These are phyloP conservation scores for Casuarius casuarius DNA, from an alignment of 2,113 vertebrate genomes.

Conservation along the genomic window DNA sequence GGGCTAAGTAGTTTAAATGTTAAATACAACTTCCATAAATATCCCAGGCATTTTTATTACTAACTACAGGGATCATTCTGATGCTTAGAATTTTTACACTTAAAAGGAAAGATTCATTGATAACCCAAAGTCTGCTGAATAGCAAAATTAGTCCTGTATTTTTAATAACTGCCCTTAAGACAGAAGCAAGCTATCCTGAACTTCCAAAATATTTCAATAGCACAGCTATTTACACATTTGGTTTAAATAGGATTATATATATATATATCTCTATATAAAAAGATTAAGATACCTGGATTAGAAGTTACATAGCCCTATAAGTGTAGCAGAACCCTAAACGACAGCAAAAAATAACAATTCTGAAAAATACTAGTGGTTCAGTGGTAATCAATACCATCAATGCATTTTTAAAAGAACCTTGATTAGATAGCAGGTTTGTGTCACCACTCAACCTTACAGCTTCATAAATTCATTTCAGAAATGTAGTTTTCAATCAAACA, in stretches of 20 bases:
- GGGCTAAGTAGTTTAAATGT: constrained; percentile 11
- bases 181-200: not conserved
- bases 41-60: constrained; percentile 40
- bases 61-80: constrained; percentile 12
- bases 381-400: not conserved
- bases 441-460: not conserved
- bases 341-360: constrained; percentile 13
- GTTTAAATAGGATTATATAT: constrained; percentile 48
- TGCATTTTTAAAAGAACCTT: constrained; percentile 7
- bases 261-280: not conserved
- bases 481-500: constrained; percentile 16
- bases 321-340: constrained; percentile 23
- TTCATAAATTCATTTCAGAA: not conserved
- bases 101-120: not conserved
- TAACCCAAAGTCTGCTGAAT: constrained; percentile 17
- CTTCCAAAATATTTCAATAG: constrained; percentile 19
- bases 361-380: constrained; percentile 3
- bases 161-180: not conserved
- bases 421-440: not conserved
- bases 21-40: constrained; percentile 24
- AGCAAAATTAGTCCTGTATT: not conserved
- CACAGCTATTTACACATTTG: constrained; percentile 33
- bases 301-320: constrained; percentile 40
- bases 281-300: constrained; percentile 55
- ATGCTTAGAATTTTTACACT: not conserved